phyloP scores from a whole-genome alignment of 2,888 invertebrate species.

The Tortricodes alternella region DNA sequence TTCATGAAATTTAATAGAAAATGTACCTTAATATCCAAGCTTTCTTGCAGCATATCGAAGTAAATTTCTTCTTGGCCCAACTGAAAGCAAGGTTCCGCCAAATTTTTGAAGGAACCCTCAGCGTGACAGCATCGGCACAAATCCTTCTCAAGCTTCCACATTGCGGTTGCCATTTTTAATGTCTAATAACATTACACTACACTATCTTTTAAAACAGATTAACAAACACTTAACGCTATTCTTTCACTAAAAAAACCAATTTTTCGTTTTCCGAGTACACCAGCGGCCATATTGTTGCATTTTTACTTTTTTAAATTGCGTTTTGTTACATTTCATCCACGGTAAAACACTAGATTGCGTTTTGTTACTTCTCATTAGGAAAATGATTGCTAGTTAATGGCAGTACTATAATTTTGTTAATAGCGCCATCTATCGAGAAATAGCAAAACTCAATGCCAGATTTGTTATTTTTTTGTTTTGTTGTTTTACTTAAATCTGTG shows the following conservation, averaged over 20 bases:
- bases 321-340: not conserved
- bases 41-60: slow-evolving; percentile 56
- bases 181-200: slow-evolving; percentile 29
- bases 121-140: slow-evolving; percentile 69
- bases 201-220: slow-evolving; percentile 5
- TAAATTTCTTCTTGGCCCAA: slow-evolving; percentile 50
- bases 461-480: too few species aligned
- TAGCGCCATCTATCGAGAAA: slow-evolving; percentile 10
- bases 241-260: slow-evolving; percentile 3
- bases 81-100: slow-evolving; percentile 45
- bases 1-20: too few species aligned
- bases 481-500: too few species aligned
- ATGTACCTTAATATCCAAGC: slow-evolving; percentile 55
- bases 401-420: not conserved
- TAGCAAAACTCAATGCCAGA: slow-evolving; percentile 1
- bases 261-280: not conserved
- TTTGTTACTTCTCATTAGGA: not conserved
- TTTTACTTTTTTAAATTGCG: not conserved
- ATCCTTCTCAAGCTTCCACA: slow-evolving; percentile 56
- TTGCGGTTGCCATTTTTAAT: slow-evolving; percentile 51
- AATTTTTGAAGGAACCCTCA: slow-evolving; percentile 57
- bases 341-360: not conserved
- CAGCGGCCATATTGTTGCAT: slow-evolving; percentile 30
- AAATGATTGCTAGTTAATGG: not conserved
- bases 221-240: slow-evolving; percentile 5